phyloP scores from a whole-genome alignment of 23 tunicate genomes.

The Clavelina lepadiformis region DNA sequence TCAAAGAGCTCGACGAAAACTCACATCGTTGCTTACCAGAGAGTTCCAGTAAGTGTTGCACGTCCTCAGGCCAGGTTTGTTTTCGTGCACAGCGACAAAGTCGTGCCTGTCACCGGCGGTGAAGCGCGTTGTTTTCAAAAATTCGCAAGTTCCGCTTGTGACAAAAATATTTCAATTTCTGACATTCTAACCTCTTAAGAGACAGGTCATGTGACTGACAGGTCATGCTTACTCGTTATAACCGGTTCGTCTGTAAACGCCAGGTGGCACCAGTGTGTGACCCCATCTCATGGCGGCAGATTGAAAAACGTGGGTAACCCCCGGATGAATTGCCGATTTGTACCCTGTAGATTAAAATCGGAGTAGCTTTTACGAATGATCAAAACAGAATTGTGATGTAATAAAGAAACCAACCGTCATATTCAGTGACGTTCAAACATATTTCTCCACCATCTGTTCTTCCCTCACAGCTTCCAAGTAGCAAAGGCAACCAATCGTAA shows the following conservation, averaged over 20 bases:
- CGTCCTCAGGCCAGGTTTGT: conserved; percentile 50
- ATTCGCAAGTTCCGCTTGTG: conserved; percentile 4
- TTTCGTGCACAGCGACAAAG: conserved; percentile 28
- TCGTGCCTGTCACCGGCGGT: conserved; percentile 71
- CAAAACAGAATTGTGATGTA: not conserved
- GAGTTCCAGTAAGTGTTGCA: conserved; percentile 82
- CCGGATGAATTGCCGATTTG: conserved; percentile 64
- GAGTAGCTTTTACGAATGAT: too few relatives aligned
- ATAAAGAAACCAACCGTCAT: conserved; percentile 9
- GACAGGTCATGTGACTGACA: too few relatives aligned
- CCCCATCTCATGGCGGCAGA: conserved; percentile 71
- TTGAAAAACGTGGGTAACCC: conserved; percentile 58
- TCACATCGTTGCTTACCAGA: conserved; percentile 38
- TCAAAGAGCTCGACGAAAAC: not conserved
- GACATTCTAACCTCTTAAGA: too few relatives aligned
- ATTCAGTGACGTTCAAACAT: conserved; percentile 9
- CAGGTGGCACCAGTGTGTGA: conserved; percentile 71
- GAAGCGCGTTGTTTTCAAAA: conserved; percentile 17
- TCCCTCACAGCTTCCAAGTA: conserved; percentile 46
- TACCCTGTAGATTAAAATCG: conserved; percentile 19
- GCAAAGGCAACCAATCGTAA: conserved; percentile 78
- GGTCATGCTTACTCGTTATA: conserved; percentile 23
- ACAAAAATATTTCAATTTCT: not conserved
- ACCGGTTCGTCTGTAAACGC: conserved; percentile 46
- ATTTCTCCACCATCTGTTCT: not conserved